phyloP scores from a whole-genome alignment of 2,797 vertebrate species.

The Cossypha caffra region DNA sequence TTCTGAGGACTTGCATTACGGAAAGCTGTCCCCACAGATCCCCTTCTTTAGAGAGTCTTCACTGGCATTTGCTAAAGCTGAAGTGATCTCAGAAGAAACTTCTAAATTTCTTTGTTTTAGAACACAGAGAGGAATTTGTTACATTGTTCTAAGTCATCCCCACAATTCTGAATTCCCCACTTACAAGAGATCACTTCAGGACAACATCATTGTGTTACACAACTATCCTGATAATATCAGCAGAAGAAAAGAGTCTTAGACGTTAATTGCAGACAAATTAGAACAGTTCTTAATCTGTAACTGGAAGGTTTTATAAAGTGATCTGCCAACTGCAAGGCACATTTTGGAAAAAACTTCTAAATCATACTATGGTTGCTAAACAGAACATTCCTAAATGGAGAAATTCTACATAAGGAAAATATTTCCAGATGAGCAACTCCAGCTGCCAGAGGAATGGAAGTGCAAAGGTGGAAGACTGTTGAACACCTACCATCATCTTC shows the following conservation, averaged over 20 bases:
- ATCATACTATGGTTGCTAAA: not conserved
- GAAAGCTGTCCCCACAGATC: not conserved
- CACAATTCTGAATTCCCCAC: not conserved
- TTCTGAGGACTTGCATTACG: not conserved
- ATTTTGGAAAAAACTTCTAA: not conserved
- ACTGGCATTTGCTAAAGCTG: not conserved
- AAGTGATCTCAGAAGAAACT: not conserved
- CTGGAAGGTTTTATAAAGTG: not conserved
- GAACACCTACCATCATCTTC: conserved; percentile 89
- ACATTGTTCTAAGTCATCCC: not conserved
- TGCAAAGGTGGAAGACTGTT: not conserved
- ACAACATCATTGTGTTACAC: not conserved
- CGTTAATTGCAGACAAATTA: not conserved
- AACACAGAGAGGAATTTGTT: not conserved
- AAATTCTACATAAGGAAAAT: not conserved
- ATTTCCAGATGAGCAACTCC: not conserved
- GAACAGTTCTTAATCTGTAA: not conserved
- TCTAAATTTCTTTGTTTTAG: not conserved
- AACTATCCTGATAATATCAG: not conserved
- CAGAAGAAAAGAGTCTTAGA: not conserved
- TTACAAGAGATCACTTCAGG: not conserved
- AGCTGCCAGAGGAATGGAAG: not conserved
- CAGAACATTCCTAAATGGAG: not conserved
- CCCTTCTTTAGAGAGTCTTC: not conserved
- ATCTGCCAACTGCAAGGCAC: not conserved